Evolutionary conservation across 2,113 vertebrate genomes (phyloP).

Genomic region (Malurus melanocephalus): DNA sequence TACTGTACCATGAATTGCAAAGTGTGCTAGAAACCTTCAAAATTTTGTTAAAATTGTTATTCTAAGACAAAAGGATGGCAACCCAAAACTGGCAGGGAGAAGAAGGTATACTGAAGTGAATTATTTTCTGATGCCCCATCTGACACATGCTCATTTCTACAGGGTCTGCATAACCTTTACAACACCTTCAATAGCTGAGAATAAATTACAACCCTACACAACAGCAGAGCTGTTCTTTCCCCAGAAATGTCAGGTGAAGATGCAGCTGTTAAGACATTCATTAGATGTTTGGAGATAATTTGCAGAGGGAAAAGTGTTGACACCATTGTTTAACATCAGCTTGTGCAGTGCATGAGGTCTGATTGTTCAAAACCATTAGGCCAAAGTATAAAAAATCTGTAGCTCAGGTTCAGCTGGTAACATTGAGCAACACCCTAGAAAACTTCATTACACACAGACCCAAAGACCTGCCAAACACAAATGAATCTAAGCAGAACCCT

Average conservation of each 20-base stretch:
- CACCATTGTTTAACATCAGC: not conserved
- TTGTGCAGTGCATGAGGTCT: not conserved
- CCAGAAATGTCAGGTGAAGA: not conserved
- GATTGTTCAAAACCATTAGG: not conserved
- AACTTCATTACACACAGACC: not conserved
- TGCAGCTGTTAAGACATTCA: not conserved
- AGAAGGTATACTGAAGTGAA: not conserved
- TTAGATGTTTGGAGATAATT: not conserved
- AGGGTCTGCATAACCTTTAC: not conserved
- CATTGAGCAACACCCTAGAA: not conserved
- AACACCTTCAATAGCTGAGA: not conserved
- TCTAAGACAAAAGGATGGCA: not conserved
- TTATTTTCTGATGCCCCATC: not conserved
- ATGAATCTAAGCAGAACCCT: not conserved
- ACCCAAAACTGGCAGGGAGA: not conserved
- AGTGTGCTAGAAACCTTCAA: not conserved
- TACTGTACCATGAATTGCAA: not conserved
- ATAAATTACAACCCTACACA: not conserved
- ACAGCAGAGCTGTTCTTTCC: not conserved
- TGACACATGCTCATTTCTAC: not conserved
- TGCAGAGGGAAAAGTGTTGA: not conserved
- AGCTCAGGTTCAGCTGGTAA: not conserved
- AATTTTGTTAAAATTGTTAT: not conserved
- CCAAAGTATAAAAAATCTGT: not conserved
- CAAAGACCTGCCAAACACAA: not conserved